Percentiles rank a stretch among this genome's conserved stretches.
Evolutionary conservation across 2,113 vertebrate genomes (phyloP).

Genomic region (Stercorarius parasiticus): DNA sequence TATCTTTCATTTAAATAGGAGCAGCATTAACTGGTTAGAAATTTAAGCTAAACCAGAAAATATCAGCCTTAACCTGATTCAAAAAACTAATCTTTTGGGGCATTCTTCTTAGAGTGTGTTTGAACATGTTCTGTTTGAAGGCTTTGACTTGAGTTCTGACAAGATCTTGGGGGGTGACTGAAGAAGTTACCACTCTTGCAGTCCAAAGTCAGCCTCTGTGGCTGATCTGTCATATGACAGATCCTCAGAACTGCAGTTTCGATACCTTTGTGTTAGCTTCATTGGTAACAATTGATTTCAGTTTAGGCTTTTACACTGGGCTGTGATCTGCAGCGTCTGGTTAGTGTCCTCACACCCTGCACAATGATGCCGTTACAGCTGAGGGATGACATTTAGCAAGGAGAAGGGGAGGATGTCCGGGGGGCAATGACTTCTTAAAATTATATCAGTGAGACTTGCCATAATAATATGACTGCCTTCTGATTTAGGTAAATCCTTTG

Average conservation of each 20-base stretch:
- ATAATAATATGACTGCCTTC: not conserved
- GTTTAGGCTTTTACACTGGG: not conserved
- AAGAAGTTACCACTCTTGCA: not conserved
- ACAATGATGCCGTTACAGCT: not conserved
- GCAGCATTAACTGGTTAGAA: not conserved
- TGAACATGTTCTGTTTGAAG: not conserved
- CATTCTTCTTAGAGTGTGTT: not conserved
- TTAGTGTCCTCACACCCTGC: not conserved
- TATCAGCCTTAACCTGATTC: not conserved
- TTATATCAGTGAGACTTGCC: not conserved
- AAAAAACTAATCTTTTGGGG: not conserved
- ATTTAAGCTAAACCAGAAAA: not conserved
- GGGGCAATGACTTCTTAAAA: not conserved
- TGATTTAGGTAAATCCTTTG: not conserved
- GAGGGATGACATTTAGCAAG: not conserved
- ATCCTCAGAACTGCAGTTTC: not conserved
- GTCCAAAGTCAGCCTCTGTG: not conserved
- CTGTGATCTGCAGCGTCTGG: not conserved
- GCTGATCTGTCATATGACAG: not conserved
- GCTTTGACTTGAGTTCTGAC: not conserved
- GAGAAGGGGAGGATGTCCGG: not conserved
- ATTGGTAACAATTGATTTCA: not conserved
- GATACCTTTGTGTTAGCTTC: not conserved
- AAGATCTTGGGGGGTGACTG: not conserved
- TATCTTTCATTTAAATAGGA: not conserved